Base-by-base conservation (phyloP, 1,140 invertebrate species). In the Brachionus rotundiformis region DNA sequence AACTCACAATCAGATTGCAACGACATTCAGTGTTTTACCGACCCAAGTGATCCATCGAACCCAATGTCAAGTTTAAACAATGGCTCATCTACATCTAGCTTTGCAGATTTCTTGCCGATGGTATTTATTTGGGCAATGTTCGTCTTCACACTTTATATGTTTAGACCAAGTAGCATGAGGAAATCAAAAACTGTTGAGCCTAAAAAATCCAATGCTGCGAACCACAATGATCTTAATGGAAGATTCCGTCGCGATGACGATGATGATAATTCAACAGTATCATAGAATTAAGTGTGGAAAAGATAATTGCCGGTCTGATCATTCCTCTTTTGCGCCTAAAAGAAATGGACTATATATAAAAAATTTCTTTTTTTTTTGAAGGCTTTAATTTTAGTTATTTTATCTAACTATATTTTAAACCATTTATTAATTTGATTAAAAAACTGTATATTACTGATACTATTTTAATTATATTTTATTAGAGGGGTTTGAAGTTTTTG, bases 31-130 rank as follows among this genome's bases (percentile, higher is more conserved):
- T 79, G 76, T 31, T 79, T 79, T 29, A 79, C 47, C 7, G 27
- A 25, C 44, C 47, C 76, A 29, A 79, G 59, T 41, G 76, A 79
- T 39, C 47, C 47, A 31, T 27, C 76, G 11, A 79, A 54, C 16
- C 76, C 76, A 59, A 79, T 79, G 33, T 23, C 76, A 10, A 79
- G 29, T 41, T 59, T 79, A 5, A 63, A 73, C 33, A 79, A 79
- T 41, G 47, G 49, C 31, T 27, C 31, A 8, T 54, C 47, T 5
- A 0, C 27, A 8, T 39, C 76, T 0, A 23, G 29, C 10, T 79
- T 79, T 59, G 59, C n/a, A 13, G 44, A 29, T 27, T 79, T 36
- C 13, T 33, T 54, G 11, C 59, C 59, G 7, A 59, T 79, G 31
- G 11, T 79, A 13, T 13, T 79, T 39, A 27, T 79, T 2, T 79